Percentiles rank a stretch among this genome's conserved stretches.
These are phyloP conservation scores for Danionella dracula DNA, from an alignment of 2,797 vertebrate genomes.

Conservation along the genomic window DNA sequence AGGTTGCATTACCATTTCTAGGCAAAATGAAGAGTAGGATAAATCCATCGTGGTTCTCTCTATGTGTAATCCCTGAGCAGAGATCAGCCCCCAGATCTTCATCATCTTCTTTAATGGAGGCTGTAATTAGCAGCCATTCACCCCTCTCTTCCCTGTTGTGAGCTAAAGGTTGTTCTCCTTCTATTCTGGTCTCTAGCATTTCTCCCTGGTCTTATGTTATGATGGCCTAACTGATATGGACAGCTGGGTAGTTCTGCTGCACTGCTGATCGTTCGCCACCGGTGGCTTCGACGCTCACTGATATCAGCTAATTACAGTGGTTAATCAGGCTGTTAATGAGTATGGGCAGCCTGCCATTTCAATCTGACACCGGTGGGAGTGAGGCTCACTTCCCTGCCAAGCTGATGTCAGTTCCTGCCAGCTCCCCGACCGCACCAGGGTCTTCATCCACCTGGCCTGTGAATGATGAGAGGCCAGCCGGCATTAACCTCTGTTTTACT, in stretches of 20 bases:
- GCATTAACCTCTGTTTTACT: constrained; percentile 33
- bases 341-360: constrained; percentile 54
- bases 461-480: constrained; percentile 27
- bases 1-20: too few species aligned
- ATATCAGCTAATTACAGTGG: constrained; percentile 72
- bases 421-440: background rate
- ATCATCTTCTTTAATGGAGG: constrained; percentile 31
- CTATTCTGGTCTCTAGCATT: constrained; percentile 42
- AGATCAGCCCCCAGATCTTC: constrained; percentile 22
- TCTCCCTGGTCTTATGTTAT: constrained; percentile 43
- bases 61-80: background rate
- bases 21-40: too few species aligned
- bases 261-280: constrained; percentile 31
- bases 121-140: constrained; percentile 22
- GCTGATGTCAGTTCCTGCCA: constrained; percentile 17
- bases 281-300: constrained; percentile 46
- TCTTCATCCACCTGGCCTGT: constrained; percentile 32
- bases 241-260: constrained; percentile 40
- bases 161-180: constrained; percentile 26
- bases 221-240: constrained; percentile 39
- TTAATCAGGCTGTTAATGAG: constrained; percentile 77
- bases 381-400: constrained; percentile 48
- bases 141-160: constrained; percentile 22
- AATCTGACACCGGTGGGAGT: constrained; percentile 56
- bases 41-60: background rate